phyloP scores from a whole-genome alignment of 1,140 invertebrate species.

The Neocloeon triangulifer region DNA sequence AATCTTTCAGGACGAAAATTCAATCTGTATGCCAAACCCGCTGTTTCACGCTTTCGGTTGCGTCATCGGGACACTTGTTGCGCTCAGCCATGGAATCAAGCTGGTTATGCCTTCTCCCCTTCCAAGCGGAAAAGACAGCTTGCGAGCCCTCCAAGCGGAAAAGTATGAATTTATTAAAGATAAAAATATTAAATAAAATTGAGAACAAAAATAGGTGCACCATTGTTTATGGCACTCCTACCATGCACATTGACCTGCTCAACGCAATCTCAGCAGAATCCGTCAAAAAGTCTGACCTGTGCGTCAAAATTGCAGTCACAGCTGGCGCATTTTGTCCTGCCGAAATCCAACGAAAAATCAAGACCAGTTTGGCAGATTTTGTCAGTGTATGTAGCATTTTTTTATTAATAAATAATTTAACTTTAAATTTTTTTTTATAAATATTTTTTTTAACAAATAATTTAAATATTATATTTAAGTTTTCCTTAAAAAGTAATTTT shows the following conservation, averaged over 20 bases:
- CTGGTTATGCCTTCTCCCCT: constrained; percentile 40
- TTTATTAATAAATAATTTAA: too few relatives aligned
- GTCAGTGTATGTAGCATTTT: constrained; percentile 25
- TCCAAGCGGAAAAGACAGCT: constrained; percentile 40
- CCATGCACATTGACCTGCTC: constrained; percentile 83
- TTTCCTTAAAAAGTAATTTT: too few relatives aligned
- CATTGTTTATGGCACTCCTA: constrained; percentile 74
- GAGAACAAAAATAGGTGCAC: constrained; percentile 32
- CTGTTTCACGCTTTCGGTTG: constrained; percentile 84
- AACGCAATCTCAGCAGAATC: constrained; percentile 13
- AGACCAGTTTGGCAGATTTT: constrained; percentile 21
- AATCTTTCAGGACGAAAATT: too few relatives aligned
- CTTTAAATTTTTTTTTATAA: too few relatives aligned
- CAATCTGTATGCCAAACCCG: constrained; percentile 59
- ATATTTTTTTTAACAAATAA: too few relatives aligned
- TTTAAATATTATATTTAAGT: too few relatives aligned
- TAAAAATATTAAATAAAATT: background rate
- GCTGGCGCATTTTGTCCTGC: constrained; percentile 58
- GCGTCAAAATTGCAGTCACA: constrained; percentile 34
- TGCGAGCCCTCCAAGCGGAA: constrained; percentile 41
- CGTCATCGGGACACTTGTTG: constrained; percentile 35
- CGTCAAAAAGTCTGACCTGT: too few relatives aligned
- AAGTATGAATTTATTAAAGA: constrained; percentile 22
- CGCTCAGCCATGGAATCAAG: constrained; percentile 38
- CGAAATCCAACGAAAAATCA: too few relatives aligned